Percentiles rank a stretch among this genome's conserved stretches.
Evolutionary conservation across 1,140 invertebrate species (phyloP).

Genomic region (Psix sp.): DNA sequence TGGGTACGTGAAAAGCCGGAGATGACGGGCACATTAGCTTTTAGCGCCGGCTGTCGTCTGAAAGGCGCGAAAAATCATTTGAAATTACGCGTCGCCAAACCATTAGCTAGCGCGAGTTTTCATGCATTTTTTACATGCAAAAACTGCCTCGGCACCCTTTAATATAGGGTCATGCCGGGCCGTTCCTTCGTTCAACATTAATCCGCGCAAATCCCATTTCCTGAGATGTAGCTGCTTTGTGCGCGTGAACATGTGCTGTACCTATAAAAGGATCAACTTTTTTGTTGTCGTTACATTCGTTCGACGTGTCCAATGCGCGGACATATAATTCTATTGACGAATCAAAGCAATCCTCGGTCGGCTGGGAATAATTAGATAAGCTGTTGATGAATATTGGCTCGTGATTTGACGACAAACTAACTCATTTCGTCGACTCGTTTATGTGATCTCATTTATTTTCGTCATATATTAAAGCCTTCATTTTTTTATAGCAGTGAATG

Average conservation of each 20-base stretch:
- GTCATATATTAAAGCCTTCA: too few relatives aligned
- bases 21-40: constrained; percentile 65
- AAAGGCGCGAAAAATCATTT: constrained; percentile 67
- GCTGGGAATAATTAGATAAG: constrained; percentile 49
- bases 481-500: too few relatives aligned
- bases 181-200: constrained; percentile 12
- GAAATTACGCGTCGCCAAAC: constrained; percentile 66
- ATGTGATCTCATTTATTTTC: constrained; percentile 35
- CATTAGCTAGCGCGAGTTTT: constrained; percentile 63
- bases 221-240: constrained; percentile 48
- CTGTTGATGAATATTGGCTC: constrained; percentile 30
- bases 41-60: constrained; percentile 60
- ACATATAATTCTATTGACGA: constrained; percentile 33
- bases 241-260: constrained; percentile 33
- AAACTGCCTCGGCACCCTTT: constrained; percentile 32
- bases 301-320: constrained; percentile 36
- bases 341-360: constrained; percentile 27
- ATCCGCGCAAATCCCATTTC: constrained; percentile 47
- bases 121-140: constrained; percentile 66
- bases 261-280: constrained; percentile 37
- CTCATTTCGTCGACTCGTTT: constrained; percentile 21
- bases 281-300: constrained; percentile 34
- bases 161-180: constrained; percentile 9
- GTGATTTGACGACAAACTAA: constrained; percentile 11
- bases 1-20: constrained; percentile 54